Evolutionary conservation across 2,797 vertebrate species (phyloP).

Genomic region (Premnoplex brunnescens): DNA sequence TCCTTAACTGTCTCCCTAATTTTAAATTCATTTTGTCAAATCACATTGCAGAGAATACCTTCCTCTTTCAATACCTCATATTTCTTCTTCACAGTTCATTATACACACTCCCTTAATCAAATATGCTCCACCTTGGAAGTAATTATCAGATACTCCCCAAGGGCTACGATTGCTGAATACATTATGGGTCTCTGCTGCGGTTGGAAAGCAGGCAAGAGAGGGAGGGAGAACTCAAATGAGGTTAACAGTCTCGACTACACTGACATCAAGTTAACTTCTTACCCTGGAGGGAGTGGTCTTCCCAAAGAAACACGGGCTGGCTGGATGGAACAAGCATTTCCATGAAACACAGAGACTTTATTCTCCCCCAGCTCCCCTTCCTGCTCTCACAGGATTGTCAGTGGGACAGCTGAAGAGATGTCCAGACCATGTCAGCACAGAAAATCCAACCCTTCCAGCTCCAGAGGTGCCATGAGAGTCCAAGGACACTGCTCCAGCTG

Average conservation of each 20-base stretch:
- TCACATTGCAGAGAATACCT: conserved; percentile 34
- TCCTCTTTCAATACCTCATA: conserved; percentile 41
- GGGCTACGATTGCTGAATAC: conserved; percentile 59
- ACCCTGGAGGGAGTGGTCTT: background rate
- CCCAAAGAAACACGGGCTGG: background rate
- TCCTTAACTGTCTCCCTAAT: conserved; percentile 46
- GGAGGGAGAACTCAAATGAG: background rate
- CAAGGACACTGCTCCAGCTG: background rate
- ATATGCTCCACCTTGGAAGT: conserved; percentile 74
- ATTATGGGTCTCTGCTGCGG: conserved; percentile 22
- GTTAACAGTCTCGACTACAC: background rate
- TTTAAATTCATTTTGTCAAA: conserved; percentile 56
- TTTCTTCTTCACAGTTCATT: conserved; percentile 72
- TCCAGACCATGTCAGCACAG: background rate
- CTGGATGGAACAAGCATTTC: background rate
- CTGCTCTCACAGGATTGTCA: background rate
- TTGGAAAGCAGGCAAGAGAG: background rate
- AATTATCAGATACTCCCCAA: conserved; percentile 70
- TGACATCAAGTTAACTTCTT: background rate
- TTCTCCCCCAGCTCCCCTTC: background rate
- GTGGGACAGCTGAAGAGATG: background rate
- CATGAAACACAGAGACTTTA: background rate
- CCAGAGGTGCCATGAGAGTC: accelerated
- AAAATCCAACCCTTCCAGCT: background rate
- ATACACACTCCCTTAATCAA: conserved; percentile 71